Percentiles rank a stretch among this genome's conserved stretches.
Evolutionary conservation across 2,888 invertebrate species (phyloP).

Genomic region (Andrena praecox): DNA sequence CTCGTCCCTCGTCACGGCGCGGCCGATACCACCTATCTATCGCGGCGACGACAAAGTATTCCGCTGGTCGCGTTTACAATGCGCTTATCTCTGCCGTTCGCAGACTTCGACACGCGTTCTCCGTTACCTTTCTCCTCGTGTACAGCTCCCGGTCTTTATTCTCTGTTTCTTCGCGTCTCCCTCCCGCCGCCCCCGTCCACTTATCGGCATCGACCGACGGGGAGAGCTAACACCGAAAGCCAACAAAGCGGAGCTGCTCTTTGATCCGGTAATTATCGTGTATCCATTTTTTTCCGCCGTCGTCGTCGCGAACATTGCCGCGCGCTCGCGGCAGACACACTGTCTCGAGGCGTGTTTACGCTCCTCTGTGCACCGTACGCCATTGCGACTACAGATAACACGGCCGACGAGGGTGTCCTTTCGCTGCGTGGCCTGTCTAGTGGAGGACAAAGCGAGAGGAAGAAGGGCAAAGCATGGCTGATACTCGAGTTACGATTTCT

Average conservation of each 20-base stretch:
- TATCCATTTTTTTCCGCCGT: background rate
- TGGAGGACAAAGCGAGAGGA: too few species aligned
- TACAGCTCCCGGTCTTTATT: constrained; percentile 15
- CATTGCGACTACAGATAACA: constrained; percentile 9
- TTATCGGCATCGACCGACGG: constrained; percentile 2
- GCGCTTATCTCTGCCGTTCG: constrained; percentile 28
- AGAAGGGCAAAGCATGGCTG: too few species aligned
- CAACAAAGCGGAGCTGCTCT: constrained; percentile 18
- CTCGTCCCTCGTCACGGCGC: constrained; percentile 16
- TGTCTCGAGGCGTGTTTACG: constrained; percentile 32
- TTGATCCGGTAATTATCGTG: constrained; percentile 33
- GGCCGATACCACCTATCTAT: constrained; percentile 38
- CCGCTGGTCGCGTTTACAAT: constrained; percentile 37
- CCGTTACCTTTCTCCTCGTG: constrained; percentile 21
- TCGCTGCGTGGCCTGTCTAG: too few species aligned
- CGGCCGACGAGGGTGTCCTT: background rate
- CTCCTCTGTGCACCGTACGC: background rate
- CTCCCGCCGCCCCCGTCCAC: background rate
- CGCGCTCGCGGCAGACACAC: constrained; percentile 19
- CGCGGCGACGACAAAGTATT: constrained; percentile 33
- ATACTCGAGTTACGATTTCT: too few species aligned
- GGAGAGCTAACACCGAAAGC: background rate
- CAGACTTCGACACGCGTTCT: constrained; percentile 33
- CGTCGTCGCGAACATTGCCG: background rate
- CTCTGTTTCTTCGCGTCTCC: background rate